These are phyloP conservation scores for Halisarca cf. caerulea DNA, from an alignment of 37 sponge, comb jelly and placozoan species.

Conservation along the genomic window DNA sequence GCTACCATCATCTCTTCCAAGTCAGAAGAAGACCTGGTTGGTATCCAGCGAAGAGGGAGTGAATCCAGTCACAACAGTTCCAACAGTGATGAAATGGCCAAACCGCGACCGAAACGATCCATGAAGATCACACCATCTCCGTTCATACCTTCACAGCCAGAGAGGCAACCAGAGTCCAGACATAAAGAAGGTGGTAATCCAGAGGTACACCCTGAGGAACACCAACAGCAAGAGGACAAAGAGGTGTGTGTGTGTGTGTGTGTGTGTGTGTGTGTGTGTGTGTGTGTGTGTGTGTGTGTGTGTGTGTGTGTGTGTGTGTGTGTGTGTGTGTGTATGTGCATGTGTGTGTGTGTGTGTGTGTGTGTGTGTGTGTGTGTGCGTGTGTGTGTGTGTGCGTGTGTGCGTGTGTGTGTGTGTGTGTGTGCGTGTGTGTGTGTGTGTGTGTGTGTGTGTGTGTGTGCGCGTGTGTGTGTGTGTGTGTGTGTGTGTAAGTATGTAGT, in stretches of 20 bases:
- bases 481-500: not conserved
- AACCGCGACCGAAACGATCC: not conserved
- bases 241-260: constrained; percentile 10
- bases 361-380: constrained; percentile 27
- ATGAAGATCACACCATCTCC: not conserved
- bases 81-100: not conserved
- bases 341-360: constrained; percentile 32
- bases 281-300: constrained; percentile 31
- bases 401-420: constrained; percentile 35
- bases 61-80: not conserved
- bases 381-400: constrained; percentile 30
- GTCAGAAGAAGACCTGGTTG: constrained; percentile 15
- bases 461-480: constrained; percentile 7
- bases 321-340: not conserved
- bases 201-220: too few species aligned
- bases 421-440: constrained; percentile 27
- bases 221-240: not conserved
- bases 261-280: constrained; percentile 33
- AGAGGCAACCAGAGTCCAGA: too few species aligned
- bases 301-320: constrained; percentile 4
- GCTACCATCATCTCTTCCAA: constrained; percentile 46
- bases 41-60: constrained; percentile 19
- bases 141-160: not conserved
- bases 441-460: constrained; percentile 24
- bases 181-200: not conserved